Conservation (phyloP, 2,888 invertebrate genomes). For the Rhagonycha fulva region DNA sequence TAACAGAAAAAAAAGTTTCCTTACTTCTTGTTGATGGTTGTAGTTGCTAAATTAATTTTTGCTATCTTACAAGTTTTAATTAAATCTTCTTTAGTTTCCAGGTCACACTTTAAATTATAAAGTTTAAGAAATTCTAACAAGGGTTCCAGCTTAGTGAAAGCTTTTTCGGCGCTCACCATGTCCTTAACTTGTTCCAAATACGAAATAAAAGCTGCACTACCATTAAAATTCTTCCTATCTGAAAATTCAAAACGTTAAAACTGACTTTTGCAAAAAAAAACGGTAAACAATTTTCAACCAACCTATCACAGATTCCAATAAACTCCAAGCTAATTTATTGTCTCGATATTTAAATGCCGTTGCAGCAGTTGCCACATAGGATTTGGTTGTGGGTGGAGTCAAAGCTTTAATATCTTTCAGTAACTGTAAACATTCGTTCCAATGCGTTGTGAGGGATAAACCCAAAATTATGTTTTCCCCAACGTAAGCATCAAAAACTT, state of each 20-base stretch:
- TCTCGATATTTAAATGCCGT: conserved; percentile 66
- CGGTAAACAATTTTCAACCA: conserved; percentile 13
- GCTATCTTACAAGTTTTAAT: conserved; percentile 31
- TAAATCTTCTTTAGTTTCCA: conserved; percentile 48
- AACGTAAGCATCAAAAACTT: conserved; percentile 63
- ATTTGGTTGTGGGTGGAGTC: conserved; percentile 54
- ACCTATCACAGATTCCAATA: conserved; percentile 62
- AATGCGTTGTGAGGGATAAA: conserved; percentile 66
- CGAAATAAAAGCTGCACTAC: conserved; percentile 27
- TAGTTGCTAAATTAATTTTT: conserved; percentile 32
- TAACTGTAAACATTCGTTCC: conserved; percentile 65
- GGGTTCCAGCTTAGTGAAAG: conserved; percentile 57
- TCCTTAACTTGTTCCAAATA: conserved; percentile 34
- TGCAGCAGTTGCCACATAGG: conserved; percentile 60
- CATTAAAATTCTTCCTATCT: conserved; percentile 34
- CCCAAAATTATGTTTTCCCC: conserved; percentile 65
- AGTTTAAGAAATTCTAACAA: conserved; percentile 62
- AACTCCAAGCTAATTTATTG: conserved; percentile 61
- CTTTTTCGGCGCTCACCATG: conserved; percentile 13
- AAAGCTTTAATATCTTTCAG: conserved; percentile 63
- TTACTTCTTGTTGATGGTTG: conserved; percentile 36
- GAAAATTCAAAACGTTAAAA: conserved; percentile 11
- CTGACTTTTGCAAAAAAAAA: background rate
- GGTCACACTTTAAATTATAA: conserved; percentile 55
- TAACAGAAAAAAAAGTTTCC: background rate